Evolutionary conservation across 2,888 invertebrate genomes (phyloP).

Genomic region (Trimorus sp.): DNA sequence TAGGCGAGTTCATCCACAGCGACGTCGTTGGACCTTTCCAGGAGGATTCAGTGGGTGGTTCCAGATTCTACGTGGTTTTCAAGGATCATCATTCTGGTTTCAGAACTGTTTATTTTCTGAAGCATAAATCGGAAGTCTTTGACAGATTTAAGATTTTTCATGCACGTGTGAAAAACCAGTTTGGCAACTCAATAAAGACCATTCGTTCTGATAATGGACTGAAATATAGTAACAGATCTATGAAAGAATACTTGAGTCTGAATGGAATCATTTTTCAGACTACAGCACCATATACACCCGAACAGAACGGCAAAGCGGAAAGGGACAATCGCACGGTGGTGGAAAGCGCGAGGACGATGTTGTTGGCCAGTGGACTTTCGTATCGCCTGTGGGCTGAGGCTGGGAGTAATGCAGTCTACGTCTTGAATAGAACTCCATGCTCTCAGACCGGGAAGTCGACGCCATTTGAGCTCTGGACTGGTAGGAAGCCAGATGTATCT

Average conservation of each 20-base stretch:
- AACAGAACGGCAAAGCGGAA: constrained; percentile 17
- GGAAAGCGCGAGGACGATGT: constrained; percentile 17
- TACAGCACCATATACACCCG: constrained; percentile 18
- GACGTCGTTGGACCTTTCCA: constrained; percentile 56
- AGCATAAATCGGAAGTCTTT: constrained; percentile 44
- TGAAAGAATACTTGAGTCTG: constrained; percentile 7
- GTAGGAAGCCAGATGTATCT: not conserved
- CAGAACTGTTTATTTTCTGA: constrained; percentile 48
- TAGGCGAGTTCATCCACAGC: constrained; percentile 56
- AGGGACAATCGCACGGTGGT: constrained; percentile 21
- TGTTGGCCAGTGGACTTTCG: constrained; percentile 7
- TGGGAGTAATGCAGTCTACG: constrained; percentile 19
- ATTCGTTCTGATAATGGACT: constrained; percentile 40
- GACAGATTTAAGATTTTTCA: constrained; percentile 37
- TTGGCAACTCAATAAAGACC: constrained; percentile 20
- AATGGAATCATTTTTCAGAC: not conserved
- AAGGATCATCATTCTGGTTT: constrained; percentile 61
- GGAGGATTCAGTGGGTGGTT: constrained; percentile 36
- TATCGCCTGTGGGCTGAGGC: constrained; percentile 47
- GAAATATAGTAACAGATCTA: constrained; percentile 32
- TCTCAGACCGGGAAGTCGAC: not conserved
- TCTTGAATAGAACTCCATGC: not conserved
- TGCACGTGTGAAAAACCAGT: constrained; percentile 19
- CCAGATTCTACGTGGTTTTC: constrained; percentile 50
- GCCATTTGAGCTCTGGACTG: constrained; percentile 13